Evolutionary conservation across 2,888 invertebrate species (phyloP).

Genomic region (Euplagia quadripunctaria): DNA sequence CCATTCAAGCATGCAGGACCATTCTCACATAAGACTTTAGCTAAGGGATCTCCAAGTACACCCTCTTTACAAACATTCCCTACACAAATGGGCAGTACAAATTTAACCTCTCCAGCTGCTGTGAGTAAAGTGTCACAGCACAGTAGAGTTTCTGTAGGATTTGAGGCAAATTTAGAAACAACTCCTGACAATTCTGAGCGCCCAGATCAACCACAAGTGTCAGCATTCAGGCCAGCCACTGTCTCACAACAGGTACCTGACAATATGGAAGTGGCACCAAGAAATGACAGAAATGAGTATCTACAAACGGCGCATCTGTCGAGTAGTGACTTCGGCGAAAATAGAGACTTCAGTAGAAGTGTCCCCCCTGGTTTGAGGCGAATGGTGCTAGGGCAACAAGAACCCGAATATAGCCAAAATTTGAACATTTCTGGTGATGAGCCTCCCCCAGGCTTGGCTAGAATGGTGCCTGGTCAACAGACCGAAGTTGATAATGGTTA

Average conservation of each 20-base stretch:
- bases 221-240: conserved; percentile 62
- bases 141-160: conserved; percentile 71
- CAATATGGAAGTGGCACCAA: conserved; percentile 89
- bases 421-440: conserved; percentile 77
- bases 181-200: conserved; percentile 91
- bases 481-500: conserved; percentile 75
- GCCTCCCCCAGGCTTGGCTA: conserved; percentile 84
- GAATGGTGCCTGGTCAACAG: conserved; percentile 86
- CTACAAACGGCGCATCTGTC: conserved; percentile 92
- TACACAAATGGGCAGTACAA: conserved; percentile 66
- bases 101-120: conserved; percentile 72
- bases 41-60: conserved; percentile 58
- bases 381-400: conserved; percentile 90
- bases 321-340: conserved; percentile 83
- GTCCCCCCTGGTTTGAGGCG: conserved; percentile 89
- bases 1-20: conserved; percentile 82
- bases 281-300: conserved; percentile 92
- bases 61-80: conserved; percentile 63
- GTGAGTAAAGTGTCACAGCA: conserved; percentile 74
- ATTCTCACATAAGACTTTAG: conserved; percentile 80
- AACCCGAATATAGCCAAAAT: conserved; percentile 80
- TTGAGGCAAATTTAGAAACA: conserved; percentile 89
- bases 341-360: conserved; percentile 77
- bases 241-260: conserved; percentile 78
- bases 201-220: conserved; percentile 82